Evolutionary conservation across 2,113 vertebrate genomes (phyloP).

Genomic region (Bujurquina vittata): DNA sequence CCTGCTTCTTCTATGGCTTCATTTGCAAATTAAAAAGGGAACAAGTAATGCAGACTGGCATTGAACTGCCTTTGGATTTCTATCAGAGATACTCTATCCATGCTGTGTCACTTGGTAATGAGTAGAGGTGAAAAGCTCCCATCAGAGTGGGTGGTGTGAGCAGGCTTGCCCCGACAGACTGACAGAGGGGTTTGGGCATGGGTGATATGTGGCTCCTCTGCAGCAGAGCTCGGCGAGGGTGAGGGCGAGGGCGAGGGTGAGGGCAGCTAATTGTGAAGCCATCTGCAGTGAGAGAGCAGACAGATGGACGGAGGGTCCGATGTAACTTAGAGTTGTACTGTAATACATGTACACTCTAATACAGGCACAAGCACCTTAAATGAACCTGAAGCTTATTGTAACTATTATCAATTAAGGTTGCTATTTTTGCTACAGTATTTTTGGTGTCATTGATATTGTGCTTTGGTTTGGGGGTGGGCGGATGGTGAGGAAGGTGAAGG

Average conservation of each 20-base stretch:
- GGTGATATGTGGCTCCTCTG: slow-evolving; percentile 63
- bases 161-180: slow-evolving; percentile 67
- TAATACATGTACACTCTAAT: slow-evolving; percentile 42
- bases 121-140: slow-evolving; percentile 62
- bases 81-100: slow-evolving; percentile 29
- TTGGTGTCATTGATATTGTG: slow-evolving; percentile 68
- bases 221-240: not conserved
- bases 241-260: slow-evolving; percentile 48
- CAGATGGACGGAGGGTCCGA: slow-evolving; percentile 68
- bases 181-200: slow-evolving; percentile 58
- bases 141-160: slow-evolving; percentile 70
- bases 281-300: slow-evolving; percentile 79
- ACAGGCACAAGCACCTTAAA: slow-evolving; percentile 47
- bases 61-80: slow-evolving; percentile 21
- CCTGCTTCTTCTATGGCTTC: slow-evolving; percentile 27
- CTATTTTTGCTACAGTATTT: slow-evolving; percentile 73
- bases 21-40: slow-evolving; percentile 36
- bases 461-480: slow-evolving; percentile 5
- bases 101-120: slow-evolving; percentile 45
- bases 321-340: slow-evolving; percentile 63
- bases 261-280: slow-evolving; percentile 75
- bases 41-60: slow-evolving; percentile 8
- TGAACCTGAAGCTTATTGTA: slow-evolving; percentile 59
- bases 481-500: not conserved
- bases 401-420: slow-evolving; percentile 50